Conservation (phyloP, 2,888 invertebrate genomes). For the Liodrosophila aerea region DNA sequence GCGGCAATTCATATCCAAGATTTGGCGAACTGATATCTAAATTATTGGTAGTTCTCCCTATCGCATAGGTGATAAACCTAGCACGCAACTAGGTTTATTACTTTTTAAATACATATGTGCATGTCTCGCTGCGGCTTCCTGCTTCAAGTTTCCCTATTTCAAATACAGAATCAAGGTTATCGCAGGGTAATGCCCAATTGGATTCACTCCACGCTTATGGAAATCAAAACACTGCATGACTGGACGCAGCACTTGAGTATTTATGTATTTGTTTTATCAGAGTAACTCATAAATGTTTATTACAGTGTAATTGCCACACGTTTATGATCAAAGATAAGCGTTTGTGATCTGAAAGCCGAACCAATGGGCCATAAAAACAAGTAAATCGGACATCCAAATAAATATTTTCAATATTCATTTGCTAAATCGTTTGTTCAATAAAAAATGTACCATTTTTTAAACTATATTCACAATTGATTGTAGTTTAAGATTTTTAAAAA, state of each 20-base stretch:
- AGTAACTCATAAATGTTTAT: slow-evolving; percentile 17
- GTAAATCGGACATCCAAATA: background rate
- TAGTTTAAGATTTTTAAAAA: too few species aligned
- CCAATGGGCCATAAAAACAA: background rate
- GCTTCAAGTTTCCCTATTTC: background rate
- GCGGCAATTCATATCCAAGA: slow-evolving; percentile 10
- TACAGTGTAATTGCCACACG: slow-evolving; percentile 6
- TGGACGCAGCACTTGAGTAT: background rate
- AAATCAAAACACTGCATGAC: slow-evolving; percentile 32
- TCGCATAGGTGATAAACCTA: slow-evolving; percentile 13
- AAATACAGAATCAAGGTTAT: background rate
- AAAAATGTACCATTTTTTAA: too few species aligned
- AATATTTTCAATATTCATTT: too few species aligned
- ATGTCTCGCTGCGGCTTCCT: background rate
- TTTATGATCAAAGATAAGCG: slow-evolving; percentile 50
- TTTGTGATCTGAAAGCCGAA: slow-evolving; percentile 5
- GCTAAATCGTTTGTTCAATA: too few species aligned
- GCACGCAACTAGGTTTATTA: background rate
- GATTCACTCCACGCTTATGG: slow-evolving; percentile 1
- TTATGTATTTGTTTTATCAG: slow-evolving; percentile 14
- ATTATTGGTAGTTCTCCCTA: slow-evolving; percentile 14
- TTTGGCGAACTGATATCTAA: slow-evolving; percentile 21
- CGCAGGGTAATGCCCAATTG: slow-evolving; percentile 14
- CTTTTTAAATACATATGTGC: background rate
- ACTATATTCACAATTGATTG: too few species aligned